Base-by-base conservation (phyloP, 2,888 invertebrate genomes). In the Lasioglossum villosulum region DNA sequence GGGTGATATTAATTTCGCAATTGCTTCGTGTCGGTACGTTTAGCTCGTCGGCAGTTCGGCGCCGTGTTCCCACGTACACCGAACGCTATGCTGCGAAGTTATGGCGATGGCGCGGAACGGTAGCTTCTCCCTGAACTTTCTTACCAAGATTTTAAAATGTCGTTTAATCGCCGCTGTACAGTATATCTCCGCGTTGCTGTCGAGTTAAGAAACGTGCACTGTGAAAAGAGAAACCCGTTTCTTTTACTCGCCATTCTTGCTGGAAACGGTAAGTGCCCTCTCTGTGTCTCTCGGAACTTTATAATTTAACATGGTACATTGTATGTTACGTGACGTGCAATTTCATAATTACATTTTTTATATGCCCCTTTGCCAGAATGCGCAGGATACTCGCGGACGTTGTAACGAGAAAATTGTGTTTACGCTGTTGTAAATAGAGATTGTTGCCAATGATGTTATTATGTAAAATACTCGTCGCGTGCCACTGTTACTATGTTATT, bases 1-100 rank as follows among this genome's bases (percentile, higher is more conserved):
- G 68, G 42, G 70, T 12, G 75, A 70, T 80, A 80, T 75, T 80
- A 80, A 80, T 80, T 70, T 80, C 56, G 75, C 42, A 80, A 80
- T 75, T 80, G 79, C 79, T 80, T 80, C 23, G 75, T 72, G 75
- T 66, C 82, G 66, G 45, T 37, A 37, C 68, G 37, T n/a, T 68
- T 12, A 10, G 23, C 23, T 37, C 37, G 68, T 37, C 19, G 48
- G 6, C 48, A 6, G 45, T 1, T 4, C 34, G 19, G 68, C 68
- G 37, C 23, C 68, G 10, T 12, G 68, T 68, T 68, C 12, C 68
- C 68, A 39, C 68, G 68, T 37, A 12, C 37, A 39, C 1, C 12
- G 59, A 63, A 34, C 68, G 34, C 68, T 23, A 10, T n/a, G 68
- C 68, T 10, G 37, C 37, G 34, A 68, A 68, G 23, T 68, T 68